Evolutionary conservation across 1,140 invertebrate genomes (phyloP).

Genomic region (Anoplolepis gracilipes): DNA sequence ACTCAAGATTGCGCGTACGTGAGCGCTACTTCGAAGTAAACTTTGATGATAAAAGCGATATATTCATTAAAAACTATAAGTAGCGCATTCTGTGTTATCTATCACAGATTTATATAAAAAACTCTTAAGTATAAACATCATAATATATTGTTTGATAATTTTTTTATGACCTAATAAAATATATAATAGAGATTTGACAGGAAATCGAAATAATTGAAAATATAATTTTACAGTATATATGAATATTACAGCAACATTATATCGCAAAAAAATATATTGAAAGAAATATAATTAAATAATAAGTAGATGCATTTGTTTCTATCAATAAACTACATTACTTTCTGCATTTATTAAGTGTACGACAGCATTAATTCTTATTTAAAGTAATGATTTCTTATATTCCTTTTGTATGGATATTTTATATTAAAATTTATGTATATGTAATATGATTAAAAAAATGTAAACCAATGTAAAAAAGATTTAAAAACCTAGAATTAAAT

Average conservation of each 20-base stretch:
- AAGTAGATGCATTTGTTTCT: too few relatives aligned
- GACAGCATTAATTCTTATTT: background rate
- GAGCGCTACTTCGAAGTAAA: background rate
- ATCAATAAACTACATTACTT: too few relatives aligned
- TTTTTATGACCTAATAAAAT: background rate
- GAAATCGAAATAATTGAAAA: background rate
- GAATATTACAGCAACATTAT: background rate
- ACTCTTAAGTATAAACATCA: background rate
- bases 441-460: background rate
- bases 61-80: background rate
- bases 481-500: background rate
- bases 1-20: background rate
- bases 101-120: background rate
- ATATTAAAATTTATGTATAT: background rate
- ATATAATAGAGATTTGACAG: background rate
- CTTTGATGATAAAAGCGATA: background rate
- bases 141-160: background rate
- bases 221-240: background rate
- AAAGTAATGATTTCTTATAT: background rate
- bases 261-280: background rate
- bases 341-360: too few relatives aligned
- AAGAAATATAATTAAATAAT: conserved; percentile 1
- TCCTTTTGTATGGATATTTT: background rate
- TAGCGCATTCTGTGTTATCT: background rate
- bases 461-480: background rate